Base-by-base conservation (phyloP, 2,113 vertebrate species). In the Strigops habroptila region DNA sequence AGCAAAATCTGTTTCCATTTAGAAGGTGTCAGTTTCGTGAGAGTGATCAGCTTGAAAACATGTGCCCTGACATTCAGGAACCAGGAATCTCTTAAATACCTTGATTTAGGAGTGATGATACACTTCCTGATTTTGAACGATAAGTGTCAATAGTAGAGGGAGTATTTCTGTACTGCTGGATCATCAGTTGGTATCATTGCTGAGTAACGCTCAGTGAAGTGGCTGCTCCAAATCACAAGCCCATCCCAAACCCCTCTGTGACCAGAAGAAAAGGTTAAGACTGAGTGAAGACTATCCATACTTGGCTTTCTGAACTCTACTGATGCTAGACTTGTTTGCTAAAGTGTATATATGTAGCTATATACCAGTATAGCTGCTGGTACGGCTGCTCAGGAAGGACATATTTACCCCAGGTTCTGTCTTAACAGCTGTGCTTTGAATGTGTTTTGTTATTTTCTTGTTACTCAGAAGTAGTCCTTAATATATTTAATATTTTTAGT, bases 401-500 rank as follows among this genome's bases (percentile, higher is more conserved):
- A 17, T 89, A 5, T 71, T 75, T 81, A 69, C 27, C 52, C 25
- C 3, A 25, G 18, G 1, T 81, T 93, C 62, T 91, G 27, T 86
- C 41, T 86, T 85, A 91, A 87, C 63, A 91, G 49, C 75, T 88
- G 14, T 94, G 55, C 44, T 95, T 94, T 62, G 46, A 93, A 96
- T 39, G 70, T 52, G 63, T 59, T 89, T 68, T 96, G 65, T 57
- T 83, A 15, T 71, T 95, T 83, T 24, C 80, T 79, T 87, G 46
- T 96, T 94, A 67, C 69, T 90, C 53, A 91, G 59, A 96, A 97
- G 77, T 95, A 49, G 85, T 96, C 88, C 82, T 93, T 96, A 92
- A 94, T 93, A 46, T 92, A 82, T 96, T 94, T 95, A 93, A 97
- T 96, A 98, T 97, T 98, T 97, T 91, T 97, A 99, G 99, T 99